A percentile compares a stretch with the other conserved stretches of the same genome.
Conservation (phyloP, 2,113 vertebrate species). For the Apistogramma diplotaenia region DNA sequence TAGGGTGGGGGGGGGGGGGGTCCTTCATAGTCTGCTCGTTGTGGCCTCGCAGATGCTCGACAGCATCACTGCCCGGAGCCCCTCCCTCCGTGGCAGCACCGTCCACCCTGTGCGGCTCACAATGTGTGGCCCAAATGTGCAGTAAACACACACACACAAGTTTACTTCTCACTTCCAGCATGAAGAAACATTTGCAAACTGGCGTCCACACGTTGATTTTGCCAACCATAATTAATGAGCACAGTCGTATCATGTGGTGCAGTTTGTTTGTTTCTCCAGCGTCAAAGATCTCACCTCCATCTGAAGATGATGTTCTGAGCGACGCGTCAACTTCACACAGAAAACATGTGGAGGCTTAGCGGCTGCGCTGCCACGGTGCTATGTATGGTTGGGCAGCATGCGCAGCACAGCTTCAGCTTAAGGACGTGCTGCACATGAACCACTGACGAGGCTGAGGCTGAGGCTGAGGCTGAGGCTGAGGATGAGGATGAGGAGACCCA, state of each 20-base stretch:
- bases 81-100: background rate
- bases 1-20: no score
- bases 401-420: no score
- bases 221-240: background rate
- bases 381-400: background rate
- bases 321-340: background rate
- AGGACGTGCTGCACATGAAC: background rate
- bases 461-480: no score
- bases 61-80: background rate
- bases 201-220: background rate
- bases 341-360: background rate
- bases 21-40: no score
- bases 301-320: background rate
- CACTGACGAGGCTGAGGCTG: background rate
- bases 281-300: fast-evolving
- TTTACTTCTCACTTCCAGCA: background rate
- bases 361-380: background rate
- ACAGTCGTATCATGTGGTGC: background rate
- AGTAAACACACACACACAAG: background rate
- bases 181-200: background rate
- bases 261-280: no score
- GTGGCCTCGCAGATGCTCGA: background rate
- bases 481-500: no score
- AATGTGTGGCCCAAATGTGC: background rate
- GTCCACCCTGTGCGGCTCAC: fast-evolving